Evolutionary conservation across 2,797 vertebrate genomes (phyloP).

Genomic region (Tympanoctomys barrerae): DNA sequence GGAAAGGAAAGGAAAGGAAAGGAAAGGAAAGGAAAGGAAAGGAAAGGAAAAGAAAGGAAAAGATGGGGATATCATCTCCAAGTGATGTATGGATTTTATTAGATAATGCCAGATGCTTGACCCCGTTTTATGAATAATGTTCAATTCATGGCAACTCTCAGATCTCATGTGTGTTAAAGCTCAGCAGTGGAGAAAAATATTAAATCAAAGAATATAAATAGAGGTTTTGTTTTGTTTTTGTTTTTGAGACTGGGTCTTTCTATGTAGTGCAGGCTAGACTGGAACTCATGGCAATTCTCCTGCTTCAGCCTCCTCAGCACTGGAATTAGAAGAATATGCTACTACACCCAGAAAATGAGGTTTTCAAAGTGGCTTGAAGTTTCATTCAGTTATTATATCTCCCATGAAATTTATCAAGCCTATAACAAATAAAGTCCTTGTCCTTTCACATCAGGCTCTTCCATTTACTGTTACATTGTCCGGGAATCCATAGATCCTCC

Average conservation of each 20-base stretch:
- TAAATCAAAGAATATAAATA: background rate
- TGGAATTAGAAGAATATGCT: too few species aligned
- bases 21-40: fast-evolving
- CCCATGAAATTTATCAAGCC: background rate
- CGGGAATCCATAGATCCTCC: background rate
- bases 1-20: too few species aligned
- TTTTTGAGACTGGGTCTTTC: too few species aligned
- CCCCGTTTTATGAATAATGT: background rate
- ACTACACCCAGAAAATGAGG: too few species aligned
- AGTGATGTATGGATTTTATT: background rate
- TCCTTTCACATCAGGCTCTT: background rate
- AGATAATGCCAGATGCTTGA: background rate
- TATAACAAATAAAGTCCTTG: background rate
- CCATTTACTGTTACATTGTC: background rate
- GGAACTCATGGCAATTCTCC: too few species aligned
- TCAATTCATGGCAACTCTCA: background rate
- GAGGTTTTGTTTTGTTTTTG: background rate
- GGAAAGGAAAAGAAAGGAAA: background rate
- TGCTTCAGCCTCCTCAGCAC: too few species aligned
- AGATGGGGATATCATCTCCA: background rate
- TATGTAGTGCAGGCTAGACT: too few species aligned
- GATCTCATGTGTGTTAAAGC: background rate
- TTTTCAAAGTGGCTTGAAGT: background rate
- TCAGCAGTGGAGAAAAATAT: background rate
- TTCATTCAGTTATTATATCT: background rate